Percentiles rank a stretch among this genome's conserved stretches.
These are phyloP conservation scores for Morinoia aosen DNA, from an alignment of 2,888 invertebrate species.

Conservation along the genomic window DNA sequence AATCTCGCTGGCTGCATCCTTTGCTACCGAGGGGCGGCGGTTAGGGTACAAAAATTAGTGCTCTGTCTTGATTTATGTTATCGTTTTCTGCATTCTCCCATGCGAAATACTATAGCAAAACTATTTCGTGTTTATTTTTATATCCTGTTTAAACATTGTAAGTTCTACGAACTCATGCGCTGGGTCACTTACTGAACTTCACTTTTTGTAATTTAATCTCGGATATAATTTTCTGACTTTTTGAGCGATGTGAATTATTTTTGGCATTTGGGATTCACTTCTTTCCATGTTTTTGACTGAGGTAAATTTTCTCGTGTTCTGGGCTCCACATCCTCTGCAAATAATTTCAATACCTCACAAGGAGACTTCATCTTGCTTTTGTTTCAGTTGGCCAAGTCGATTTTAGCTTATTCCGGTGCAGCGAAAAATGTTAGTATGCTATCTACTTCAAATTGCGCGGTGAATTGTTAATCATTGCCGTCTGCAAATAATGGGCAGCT, in stretches of 20 bases:
- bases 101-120: not conserved
- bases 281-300: not conserved
- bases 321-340: not conserved
- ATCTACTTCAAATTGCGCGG: slow-evolving; percentile 12
- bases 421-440: not conserved
- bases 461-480: slow-evolving; percentile 5
- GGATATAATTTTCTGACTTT: not conserved
- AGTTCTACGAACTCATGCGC: not conserved
- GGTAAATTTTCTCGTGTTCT: not conserved
- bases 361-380: not conserved
- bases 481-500: not conserved
- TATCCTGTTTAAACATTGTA: not conserved
- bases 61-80: slow-evolving; percentile 15
- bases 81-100: not conserved
- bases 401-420: not conserved
- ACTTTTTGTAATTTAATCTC: not conserved
- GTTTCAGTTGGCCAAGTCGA: not conserved
- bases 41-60: not conserved
- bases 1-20: not conserved
- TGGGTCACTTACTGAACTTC: not conserved
- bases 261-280: not conserved
- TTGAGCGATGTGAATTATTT: too few species aligned
- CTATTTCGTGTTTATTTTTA: not conserved
- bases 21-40: not conserved
- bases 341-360: not conserved